Conservation (phyloP, 1,140 invertebrate species). For the Procambarus virginalis region DNA sequence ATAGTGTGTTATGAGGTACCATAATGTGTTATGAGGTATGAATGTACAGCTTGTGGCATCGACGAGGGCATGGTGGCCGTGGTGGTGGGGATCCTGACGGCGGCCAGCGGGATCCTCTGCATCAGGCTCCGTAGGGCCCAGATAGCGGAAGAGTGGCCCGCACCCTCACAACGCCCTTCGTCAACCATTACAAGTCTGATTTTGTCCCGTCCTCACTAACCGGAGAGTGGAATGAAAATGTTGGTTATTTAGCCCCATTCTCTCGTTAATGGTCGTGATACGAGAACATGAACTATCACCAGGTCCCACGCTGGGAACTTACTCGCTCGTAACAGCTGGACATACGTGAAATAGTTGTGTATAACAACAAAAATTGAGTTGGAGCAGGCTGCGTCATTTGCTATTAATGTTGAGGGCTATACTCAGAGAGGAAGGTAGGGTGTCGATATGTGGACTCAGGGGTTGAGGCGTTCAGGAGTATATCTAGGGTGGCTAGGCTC, state of each 20-base stretch:
- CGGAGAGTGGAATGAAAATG: slow-evolving; percentile 33
- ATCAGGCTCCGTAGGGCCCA: slow-evolving; percentile 55
- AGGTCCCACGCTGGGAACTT: background rate
- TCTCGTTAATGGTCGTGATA: background rate
- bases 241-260: no score
- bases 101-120: slow-evolving; percentile 62
- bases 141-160: slow-evolving; percentile 8
- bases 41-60: background rate
- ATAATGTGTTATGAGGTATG: no score
- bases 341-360: no score
- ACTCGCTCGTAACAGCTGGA: background rate
- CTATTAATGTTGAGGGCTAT: no score
- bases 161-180: slow-evolving; percentile 33
- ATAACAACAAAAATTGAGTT: no score
- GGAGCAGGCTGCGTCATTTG: no score
- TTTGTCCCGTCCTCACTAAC: slow-evolving; percentile 63
- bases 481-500: no score
- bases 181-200: slow-evolving; percentile 36
- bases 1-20: no score
- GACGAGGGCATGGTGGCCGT: slow-evolving; percentile 48
- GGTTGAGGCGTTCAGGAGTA: no score
- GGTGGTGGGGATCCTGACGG: slow-evolving; percentile 53
- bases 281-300: background rate
- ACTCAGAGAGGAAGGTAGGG: no score
- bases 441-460: no score